These are phyloP conservation scores for Luperina nickerlii DNA, from an alignment of 2,888 invertebrate genomes.

Conservation along the genomic window DNA sequence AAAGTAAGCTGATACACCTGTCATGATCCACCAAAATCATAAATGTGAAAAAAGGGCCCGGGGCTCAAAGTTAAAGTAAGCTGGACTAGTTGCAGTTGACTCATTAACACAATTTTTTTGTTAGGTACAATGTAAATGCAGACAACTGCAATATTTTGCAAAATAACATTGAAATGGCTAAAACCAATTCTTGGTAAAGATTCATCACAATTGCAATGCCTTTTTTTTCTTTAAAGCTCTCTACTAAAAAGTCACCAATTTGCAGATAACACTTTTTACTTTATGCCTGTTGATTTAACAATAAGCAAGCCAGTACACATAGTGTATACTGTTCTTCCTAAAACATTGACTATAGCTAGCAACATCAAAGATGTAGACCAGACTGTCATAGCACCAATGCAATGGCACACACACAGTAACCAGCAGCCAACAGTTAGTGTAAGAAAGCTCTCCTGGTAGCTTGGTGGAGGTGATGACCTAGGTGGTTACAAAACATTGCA, in stretches of 20 bases:
- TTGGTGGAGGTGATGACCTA: not conserved
- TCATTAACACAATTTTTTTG: not conserved
- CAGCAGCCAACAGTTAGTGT: not conserved
- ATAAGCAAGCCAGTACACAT: not conserved
- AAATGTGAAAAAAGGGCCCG: not conserved
- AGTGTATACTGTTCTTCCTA: not conserved
- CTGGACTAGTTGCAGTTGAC: not conserved
- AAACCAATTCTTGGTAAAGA: not conserved
- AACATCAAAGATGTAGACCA: not conserved
- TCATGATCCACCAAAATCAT: not conserved
- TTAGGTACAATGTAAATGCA: not conserved
- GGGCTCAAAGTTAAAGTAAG: not conserved
- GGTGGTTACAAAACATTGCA: not conserved
- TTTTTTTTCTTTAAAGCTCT: not conserved
- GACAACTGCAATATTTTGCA: not conserved
- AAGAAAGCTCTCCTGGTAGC: not conserved
- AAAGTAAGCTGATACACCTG: no score
- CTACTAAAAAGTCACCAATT: not conserved
- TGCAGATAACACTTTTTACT: not conserved
- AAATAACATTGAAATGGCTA: not conserved
- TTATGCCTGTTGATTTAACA: not conserved
- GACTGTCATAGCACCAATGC: not conserved
- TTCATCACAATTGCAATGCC: not conserved
- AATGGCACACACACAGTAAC: no score
- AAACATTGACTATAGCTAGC: not conserved